Evolutionary conservation across 1,140 invertebrate genomes (phyloP), one percentile per base, ranked within the genome.

Genomic region (Euborellia annulipes): DNA sequence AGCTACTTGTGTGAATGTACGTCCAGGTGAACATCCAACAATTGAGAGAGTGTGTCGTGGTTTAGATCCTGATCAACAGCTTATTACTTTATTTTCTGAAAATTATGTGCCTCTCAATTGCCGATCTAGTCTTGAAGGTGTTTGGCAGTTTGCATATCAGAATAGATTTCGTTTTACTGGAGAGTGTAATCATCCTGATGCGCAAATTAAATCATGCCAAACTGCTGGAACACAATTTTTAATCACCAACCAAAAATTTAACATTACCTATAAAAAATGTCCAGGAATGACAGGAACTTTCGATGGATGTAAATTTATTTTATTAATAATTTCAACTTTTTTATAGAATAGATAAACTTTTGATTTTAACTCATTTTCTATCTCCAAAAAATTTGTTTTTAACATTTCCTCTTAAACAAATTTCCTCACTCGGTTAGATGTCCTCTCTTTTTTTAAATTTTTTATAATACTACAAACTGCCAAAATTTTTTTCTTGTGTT

Each of bases 211-310:
- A 55, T 94, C 92, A 0, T 98, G 93, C 66, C 93, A 97, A 67
- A 86, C 83, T 11, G 86, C 92, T 27, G 93, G 92, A 47, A 91
- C 89, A 11, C 85, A 94, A 61, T 94, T 93, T 63, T 76, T 93
- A 34, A 94, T 95, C 51, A 87, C 90, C 21, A 98, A 97, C 68
- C 87, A 96, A 61, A 92, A 95, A 57, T 97, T 97, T 54, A 87
- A 89, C 54, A 91, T 97, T 45, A 91, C 85, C 6, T 98, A 94
- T 60, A 82, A 82, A 48, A 78, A 80, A 58, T 98, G 93, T 63
- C 63, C 74, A 39, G 86, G 82, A 39, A 82, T 86, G 69, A 68
- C 73, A 30, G 85, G 79, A 27, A 94, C 90, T 2, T 85, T 87
- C 63, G 82, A 89, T 64, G 85, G 87, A 64, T 68, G 82, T 85